Base-by-base conservation (phyloP, 2,888 invertebrate genomes). In the Cryptocephalus moraei region DNA sequence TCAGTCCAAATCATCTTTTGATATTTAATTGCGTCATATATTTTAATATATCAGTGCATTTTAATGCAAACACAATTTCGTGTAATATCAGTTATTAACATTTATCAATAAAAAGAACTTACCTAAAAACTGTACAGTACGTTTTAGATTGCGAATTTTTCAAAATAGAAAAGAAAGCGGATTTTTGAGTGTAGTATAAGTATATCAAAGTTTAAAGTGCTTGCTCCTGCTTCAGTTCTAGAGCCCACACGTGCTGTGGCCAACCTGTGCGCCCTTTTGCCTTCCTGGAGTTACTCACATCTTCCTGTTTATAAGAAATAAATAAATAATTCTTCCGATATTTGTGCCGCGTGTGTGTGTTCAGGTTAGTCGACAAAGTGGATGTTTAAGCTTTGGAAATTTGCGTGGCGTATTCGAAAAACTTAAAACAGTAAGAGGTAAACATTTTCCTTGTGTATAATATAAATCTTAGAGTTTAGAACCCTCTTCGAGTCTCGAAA, bases 181-280 rank as follows among this genome's bases (percentile, higher is more conserved):
- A 36, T 36, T 36, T 36, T 36, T 12, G 4, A 12, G 6, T 4
- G 22, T 22, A 22, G n/a, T 4, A 11, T 36, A 36, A 12, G 12
- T 36, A 6, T 11, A 33, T 31, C 13, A 36, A n/a, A 36, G 12
- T 36, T 62, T 65, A 65, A 50, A 66, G 62, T 47, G 67, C 58
- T 61, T 79, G 80, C 70, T 86, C 84, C 61, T 80, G 82, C 69
- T 88, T 82, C 56, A 90, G 70, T 64, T 89, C 88, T 38, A 91
- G 73, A 0, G 93, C 94, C 94, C 95, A 95, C 54, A 94, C 94
- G 70, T 92, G 91, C 64, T 95, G 93, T 0, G 94, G 95, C 95
- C 95, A 95, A 10, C 95, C 95, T 0, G 95, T 95, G 48, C 95
- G 80, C 0, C 92, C 92, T 69, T 91, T 91, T 49, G 80, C 73